Evolutionary conservation across 2,888 invertebrate genomes (phyloP).

Genomic region (Tetranychus truncatus): DNA sequence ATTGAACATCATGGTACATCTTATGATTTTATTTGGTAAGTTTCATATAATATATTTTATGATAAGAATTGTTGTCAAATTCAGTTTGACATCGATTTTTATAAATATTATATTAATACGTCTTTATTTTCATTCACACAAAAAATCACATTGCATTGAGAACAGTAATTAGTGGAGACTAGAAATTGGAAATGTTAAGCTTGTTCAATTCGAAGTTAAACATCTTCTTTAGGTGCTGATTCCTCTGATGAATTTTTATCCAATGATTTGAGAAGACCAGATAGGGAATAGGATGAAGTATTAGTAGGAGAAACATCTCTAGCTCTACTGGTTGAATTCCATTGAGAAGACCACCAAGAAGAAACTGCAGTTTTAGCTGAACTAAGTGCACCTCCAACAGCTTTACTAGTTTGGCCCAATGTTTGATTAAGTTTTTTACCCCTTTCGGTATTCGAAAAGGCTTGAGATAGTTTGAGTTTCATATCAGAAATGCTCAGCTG

Average conservation of each 20-base stretch:
- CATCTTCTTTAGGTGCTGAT: not conserved
- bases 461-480: constrained; percentile 54
- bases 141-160: no score
- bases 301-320: not conserved
- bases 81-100: no score
- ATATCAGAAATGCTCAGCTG: constrained; percentile 84
- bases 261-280: constrained; percentile 4
- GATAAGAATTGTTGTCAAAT: no score
- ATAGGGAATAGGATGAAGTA: not conserved
- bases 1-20: no score
- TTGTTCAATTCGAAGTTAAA: not conserved
- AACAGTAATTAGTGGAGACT: not conserved
- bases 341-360: constrained; percentile 12
- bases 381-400: constrained; percentile 43
- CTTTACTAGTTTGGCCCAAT: constrained; percentile 71
- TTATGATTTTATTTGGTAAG: no score
- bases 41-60: no score
- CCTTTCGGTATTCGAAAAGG: constrained; percentile 52
- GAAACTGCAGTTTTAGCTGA: constrained; percentile 12
- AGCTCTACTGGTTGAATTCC: not conserved
- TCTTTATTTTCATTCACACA: no score
- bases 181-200: not conserved
- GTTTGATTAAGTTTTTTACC: constrained; percentile 83
- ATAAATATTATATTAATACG: no score
- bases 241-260: constrained; percentile 1